A percentile compares a stretch with the other conserved stretches of the same genome.
Conservation (phyloP, 2,113 vertebrate genomes). For the Siniperca knerii region DNA sequence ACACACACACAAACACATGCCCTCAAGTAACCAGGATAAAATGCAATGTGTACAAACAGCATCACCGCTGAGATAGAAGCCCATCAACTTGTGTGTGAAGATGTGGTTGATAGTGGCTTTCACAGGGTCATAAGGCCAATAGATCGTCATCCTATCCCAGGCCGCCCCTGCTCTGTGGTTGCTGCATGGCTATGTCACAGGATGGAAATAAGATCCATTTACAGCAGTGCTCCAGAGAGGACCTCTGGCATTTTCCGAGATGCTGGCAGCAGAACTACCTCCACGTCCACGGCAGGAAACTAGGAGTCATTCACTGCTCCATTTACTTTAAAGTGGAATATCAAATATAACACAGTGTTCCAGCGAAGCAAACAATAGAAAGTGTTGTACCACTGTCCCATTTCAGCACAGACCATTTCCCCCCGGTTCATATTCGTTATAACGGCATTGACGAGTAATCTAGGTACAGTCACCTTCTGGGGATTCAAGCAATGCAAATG, state of each 20-base stretch:
- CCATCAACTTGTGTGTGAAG: slow-evolving; percentile 11
- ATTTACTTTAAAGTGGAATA: slow-evolving; percentile 78
- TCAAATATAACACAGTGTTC: slow-evolving; percentile 71
- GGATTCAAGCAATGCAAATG: slow-evolving; percentile 45
- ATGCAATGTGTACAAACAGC: neutral
- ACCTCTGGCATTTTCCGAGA: slow-evolving; percentile 64
- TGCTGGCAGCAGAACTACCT: slow-evolving; percentile 55
- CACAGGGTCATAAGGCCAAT: slow-evolving; percentile 40
- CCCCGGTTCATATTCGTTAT: slow-evolving; percentile 35
- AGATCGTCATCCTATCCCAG: slow-evolving; percentile 25
- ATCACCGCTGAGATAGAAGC: neutral
- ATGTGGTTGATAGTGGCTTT: slow-evolving; percentile 11
- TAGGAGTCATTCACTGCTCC: slow-evolving; percentile 74
- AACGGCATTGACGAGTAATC: slow-evolving; percentile 39
- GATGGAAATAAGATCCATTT: slow-evolving; percentile 73
- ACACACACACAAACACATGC: slow-evolving; percentile 4
- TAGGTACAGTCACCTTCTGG: slow-evolving; percentile 45
- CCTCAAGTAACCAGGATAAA: slow-evolving; percentile 20
- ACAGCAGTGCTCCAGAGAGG: slow-evolving; percentile 52
- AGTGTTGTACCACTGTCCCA: slow-evolving; percentile 35
- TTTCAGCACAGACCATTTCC: slow-evolving; percentile 67
- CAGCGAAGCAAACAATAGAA: slow-evolving; percentile 59
- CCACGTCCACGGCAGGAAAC: slow-evolving; percentile 57
- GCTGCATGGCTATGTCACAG: slow-evolving; percentile 42
- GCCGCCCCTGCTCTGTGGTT: slow-evolving; percentile 41